Conservation (phyloP, 2,797 vertebrate genomes). For the Microctenopoma stevenorrisi region DNA sequence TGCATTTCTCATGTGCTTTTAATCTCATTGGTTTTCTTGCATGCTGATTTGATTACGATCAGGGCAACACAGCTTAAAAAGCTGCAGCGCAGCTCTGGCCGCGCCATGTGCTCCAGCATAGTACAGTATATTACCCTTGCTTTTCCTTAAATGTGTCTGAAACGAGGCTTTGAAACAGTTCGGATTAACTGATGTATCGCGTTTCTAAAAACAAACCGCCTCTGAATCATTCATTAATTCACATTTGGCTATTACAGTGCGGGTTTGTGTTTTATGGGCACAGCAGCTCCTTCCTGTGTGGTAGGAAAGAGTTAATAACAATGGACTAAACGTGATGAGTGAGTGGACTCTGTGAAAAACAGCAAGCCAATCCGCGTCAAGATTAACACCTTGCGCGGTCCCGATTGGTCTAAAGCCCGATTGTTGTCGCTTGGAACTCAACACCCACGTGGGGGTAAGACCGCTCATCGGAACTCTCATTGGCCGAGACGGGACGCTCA, state of each 20-base stretch:
- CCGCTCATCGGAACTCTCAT: conserved; percentile 33
- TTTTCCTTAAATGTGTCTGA: conserved; percentile 69
- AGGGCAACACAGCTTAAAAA: conserved; percentile 45
- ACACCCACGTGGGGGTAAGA: conserved; percentile 81
- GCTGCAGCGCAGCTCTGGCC: conserved; percentile 54
- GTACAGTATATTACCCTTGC: conserved; percentile 46
- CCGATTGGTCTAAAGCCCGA: conserved; percentile 74
- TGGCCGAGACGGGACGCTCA: conserved; percentile 40
- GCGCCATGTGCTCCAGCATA: conserved; percentile 53
- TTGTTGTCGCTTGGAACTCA: conserved; percentile 64
- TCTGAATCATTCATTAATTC: conserved; percentile 81
- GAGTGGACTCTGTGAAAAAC: conserved; percentile 75
- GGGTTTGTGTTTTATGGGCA: conserved; percentile 69
- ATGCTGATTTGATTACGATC: conserved; percentile 79
- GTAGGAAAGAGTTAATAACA: conserved; percentile 84
- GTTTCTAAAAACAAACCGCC: conserved; percentile 79
- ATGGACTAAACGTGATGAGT: conserved; percentile 79
- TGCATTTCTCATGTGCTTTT: conserved; percentile 74
- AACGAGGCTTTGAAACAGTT: conserved; percentile 70
- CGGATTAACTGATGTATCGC: conserved; percentile 75
- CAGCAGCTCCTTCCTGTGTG: conserved; percentile 63
- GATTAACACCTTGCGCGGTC: conserved; percentile 78
- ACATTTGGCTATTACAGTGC: conserved; percentile 74
- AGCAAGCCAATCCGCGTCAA: conserved; percentile 78
- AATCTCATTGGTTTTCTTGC: conserved; percentile 74